A percentile compares a stretch with the other conserved stretches of the same genome.
These are phyloP conservation scores for Chelonus insularis DNA, from an alignment of 1,140 invertebrate genomes.

Conservation along the genomic window DNA sequence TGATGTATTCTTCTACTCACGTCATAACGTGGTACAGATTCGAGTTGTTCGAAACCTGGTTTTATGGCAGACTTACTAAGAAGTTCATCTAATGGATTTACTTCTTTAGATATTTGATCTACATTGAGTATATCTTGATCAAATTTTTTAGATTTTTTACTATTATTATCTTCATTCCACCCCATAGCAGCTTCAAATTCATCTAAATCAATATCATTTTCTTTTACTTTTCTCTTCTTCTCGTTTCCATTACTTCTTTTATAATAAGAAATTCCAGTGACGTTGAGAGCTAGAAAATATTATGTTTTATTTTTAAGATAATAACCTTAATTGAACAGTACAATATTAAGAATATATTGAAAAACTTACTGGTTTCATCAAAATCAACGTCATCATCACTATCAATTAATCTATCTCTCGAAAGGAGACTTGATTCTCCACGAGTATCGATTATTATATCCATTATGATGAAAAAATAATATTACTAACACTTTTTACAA, in stretches of 20 bases:
- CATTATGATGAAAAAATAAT: no score
- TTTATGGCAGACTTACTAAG: slow-evolving; percentile 69
- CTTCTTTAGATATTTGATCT: slow-evolving; percentile 30
- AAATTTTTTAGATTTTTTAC: slow-evolving; percentile 31
- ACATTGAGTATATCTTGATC: slow-evolving; percentile 14
- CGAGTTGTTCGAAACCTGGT: slow-evolving; percentile 69
- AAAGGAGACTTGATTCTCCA: background rate
- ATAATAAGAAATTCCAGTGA: no score
- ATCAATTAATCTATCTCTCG: slow-evolving; percentile 1
- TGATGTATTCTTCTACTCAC: slow-evolving; percentile 65
- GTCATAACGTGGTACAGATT: slow-evolving; percentile 65
- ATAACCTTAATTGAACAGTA: background rate
- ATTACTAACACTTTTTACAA: no score
- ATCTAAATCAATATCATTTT: slow-evolving; percentile 42
- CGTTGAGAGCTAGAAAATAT: slow-evolving; percentile 8
- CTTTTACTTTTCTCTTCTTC: background rate
- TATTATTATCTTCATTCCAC: slow-evolving; percentile 51
- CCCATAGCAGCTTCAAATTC: slow-evolving; percentile 54
- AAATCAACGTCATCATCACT: slow-evolving; percentile 21
- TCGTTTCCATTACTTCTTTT: background rate
- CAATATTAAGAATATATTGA: background rate
- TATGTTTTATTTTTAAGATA: background rate
- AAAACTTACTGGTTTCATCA: background rate
- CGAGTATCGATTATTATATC: slow-evolving; percentile 13
- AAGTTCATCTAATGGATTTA: slow-evolving; percentile 42